Evolutionary conservation across 1,140 invertebrate genomes (phyloP).

Genomic region (Drosophila repleta): DNA sequence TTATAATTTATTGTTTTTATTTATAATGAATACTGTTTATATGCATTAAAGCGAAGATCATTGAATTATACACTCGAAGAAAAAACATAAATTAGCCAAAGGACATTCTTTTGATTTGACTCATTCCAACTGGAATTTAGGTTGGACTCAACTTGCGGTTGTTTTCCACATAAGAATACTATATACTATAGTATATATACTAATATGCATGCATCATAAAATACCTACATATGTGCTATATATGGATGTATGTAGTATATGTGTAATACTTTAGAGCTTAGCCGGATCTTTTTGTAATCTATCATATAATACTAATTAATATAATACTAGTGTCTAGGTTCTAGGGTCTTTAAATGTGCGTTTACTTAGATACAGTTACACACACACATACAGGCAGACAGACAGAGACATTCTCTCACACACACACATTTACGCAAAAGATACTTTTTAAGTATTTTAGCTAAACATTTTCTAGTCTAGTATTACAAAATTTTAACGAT

Average conservation of each 20-base stretch:
- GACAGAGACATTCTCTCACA: slow-evolving; percentile 30
- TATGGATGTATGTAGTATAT: slow-evolving; percentile 13
- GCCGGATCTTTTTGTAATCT: slow-evolving; percentile 38
- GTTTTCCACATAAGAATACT: slow-evolving; percentile 14
- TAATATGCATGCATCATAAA: slow-evolving; percentile 19
- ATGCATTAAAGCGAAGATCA: neutral
- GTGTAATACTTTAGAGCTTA: slow-evolving; percentile 52
- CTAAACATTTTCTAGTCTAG: slow-evolving; percentile 53
- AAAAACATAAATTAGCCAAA: neutral
- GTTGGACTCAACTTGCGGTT: slow-evolving; percentile 34
- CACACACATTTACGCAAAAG: slow-evolving; percentile 5
- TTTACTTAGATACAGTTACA: slow-evolving; percentile 32
- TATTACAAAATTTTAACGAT: slow-evolving; percentile 37
- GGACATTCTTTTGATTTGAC: neutral
- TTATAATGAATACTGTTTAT: slow-evolving; percentile 17
- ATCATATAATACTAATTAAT: slow-evolving; percentile 22
- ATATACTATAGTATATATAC: neutral
- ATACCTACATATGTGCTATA: slow-evolving; percentile 17
- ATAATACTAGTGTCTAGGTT: slow-evolving; percentile 31
- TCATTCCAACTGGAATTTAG: neutral
- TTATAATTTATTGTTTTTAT: slow-evolving; percentile 16
- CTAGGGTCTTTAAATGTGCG: slow-evolving; percentile 39
- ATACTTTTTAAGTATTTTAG: slow-evolving; percentile 36
- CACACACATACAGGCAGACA: slow-evolving; percentile 6
- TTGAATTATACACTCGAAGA: neutral